These are phyloP conservation scores for Chloroclystis v-ata DNA, from an alignment of 2,888 invertebrate species.

Conservation along the genomic window DNA sequence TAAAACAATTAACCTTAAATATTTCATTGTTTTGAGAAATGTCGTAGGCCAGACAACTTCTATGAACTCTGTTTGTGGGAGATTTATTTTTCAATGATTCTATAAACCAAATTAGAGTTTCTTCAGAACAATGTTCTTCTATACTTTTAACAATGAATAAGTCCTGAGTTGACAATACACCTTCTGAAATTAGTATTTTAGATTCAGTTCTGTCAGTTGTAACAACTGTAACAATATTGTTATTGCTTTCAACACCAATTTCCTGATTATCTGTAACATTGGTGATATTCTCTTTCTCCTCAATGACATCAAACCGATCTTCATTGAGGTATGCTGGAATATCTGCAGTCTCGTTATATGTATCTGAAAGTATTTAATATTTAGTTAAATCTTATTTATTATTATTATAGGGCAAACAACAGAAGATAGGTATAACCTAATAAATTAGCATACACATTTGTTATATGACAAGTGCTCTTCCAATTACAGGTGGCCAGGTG, in stretches of 20 bases:
- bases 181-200: slow-evolving; percentile 15
- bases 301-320: slow-evolving; percentile 35
- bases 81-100: slow-evolving; percentile 20
- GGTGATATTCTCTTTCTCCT: background rate
- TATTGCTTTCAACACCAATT: background rate
- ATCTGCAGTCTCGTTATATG: slow-evolving; percentile 37
- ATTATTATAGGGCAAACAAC: no score
- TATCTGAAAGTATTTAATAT: slow-evolving; percentile 33
- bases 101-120: slow-evolving; percentile 44
- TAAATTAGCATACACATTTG: no score
- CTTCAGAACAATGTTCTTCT: slow-evolving; percentile 31
- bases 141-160: slow-evolving; percentile 42
- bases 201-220: slow-evolving; percentile 1
- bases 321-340: slow-evolving; percentile 47
- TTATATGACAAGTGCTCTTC: no score
- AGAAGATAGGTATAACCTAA: no score
- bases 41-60: slow-evolving; percentile 21
- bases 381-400: no score
- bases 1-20: background rate
- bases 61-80: slow-evolving; percentile 6
- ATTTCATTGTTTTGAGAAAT: slow-evolving; percentile 1
- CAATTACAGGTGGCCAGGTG: no score
- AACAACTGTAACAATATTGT: background rate
- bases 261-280: no score
- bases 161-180: slow-evolving; percentile 38